phyloP scores from a whole-genome alignment of 2,113 vertebrate genomes.

The Zootoca vivipara region DNA sequence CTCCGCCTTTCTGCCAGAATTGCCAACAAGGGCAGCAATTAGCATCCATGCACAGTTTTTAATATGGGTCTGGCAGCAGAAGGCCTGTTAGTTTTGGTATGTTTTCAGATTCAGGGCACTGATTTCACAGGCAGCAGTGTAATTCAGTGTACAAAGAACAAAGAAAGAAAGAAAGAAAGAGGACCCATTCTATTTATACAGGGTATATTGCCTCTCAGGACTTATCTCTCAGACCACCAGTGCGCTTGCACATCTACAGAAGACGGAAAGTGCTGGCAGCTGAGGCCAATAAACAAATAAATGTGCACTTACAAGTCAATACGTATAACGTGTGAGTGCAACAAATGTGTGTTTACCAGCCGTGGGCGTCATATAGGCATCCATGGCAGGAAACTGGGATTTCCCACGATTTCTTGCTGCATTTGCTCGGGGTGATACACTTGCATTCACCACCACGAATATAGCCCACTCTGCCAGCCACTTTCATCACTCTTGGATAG shows the following conservation, averaged over 20 bases:
- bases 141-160: not conserved
- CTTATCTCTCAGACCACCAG: conserved; percentile 15
- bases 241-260: not conserved
- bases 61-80: conserved; percentile 8
- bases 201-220: not conserved
- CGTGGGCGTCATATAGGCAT: not conserved
- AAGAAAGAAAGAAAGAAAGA: not conserved
- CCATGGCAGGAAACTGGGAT: not conserved
- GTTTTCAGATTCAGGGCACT: not conserved
- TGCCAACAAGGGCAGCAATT: conserved; percentile 44
- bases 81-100: not conserved
- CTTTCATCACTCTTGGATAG: no score
- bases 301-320: not conserved
- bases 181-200: not conserved
- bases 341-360: not conserved
- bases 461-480: no score
- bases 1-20: conserved; percentile 44
- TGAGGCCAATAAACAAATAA: not conserved
- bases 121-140: not conserved
- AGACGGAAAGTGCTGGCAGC: not conserved
- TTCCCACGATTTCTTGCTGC: not conserved
- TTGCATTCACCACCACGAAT: not conserved
- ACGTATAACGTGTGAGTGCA: not conserved
- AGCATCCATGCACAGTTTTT: conserved; percentile 8
- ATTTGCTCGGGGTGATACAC: not conserved